phyloP scores from a whole-genome alignment of 2,797 vertebrate genomes.

The Scyliorhinus canicula region DNA sequence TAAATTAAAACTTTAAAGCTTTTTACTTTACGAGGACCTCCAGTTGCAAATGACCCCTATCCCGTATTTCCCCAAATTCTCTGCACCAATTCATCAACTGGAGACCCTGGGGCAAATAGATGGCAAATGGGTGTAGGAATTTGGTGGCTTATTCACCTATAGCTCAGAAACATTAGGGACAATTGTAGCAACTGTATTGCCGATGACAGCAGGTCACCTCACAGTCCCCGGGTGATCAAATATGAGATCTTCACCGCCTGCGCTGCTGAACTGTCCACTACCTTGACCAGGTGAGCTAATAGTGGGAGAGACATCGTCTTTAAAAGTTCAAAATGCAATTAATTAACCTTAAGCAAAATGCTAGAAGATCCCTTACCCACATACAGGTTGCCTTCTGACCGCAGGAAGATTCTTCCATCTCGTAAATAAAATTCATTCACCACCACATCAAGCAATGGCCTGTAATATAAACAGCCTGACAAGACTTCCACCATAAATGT shows the following conservation, averaged over 20 bases:
- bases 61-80: not conserved
- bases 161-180: not conserved
- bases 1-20: too few species aligned
- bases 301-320: not conserved
- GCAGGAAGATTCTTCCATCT: constrained; percentile 55
- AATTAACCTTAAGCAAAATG: not conserved
- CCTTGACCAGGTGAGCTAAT: not conserved
- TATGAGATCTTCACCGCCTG: not conserved
- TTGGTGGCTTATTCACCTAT: not conserved
- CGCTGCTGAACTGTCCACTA: not conserved
- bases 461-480: constrained; percentile 71
- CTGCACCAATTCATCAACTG: too few species aligned
- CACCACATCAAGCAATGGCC: constrained; percentile 66
- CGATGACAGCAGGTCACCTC: not conserved
- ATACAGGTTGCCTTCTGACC: constrained; percentile 66
- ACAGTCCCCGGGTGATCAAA: not conserved
- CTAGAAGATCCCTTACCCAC: constrained; percentile 57
- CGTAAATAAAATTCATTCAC: constrained; percentile 68
- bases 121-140: not conserved
- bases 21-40: too few species aligned
- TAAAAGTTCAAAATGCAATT: not conserved
- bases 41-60: not conserved
- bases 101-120: not conserved
- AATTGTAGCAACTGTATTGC: not conserved
- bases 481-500: constrained; percentile 67